Conservation (phyloP, 2,797 vertebrate species). For the Catharus ustulatus region DNA sequence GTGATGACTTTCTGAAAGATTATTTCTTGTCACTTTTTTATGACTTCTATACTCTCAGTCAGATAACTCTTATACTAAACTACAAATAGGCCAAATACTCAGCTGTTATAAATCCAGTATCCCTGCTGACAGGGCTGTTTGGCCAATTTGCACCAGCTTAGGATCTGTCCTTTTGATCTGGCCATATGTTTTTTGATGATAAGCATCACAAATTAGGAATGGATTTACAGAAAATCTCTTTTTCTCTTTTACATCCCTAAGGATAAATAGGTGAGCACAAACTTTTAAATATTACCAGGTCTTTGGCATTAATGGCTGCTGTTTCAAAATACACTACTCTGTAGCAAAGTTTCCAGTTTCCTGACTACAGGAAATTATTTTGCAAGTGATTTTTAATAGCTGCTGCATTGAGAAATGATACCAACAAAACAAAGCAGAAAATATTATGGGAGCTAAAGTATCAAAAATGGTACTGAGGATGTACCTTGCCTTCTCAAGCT, state of each 20-base stretch:
- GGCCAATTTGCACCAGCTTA: neutral
- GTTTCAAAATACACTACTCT: neutral
- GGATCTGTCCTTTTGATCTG: neutral
- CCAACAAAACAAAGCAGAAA: neutral
- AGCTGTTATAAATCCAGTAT: constrained; percentile 12
- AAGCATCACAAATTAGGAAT: constrained; percentile 37
- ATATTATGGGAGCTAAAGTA: neutral
- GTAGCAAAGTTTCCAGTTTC: neutral
- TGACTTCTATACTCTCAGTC: neutral
- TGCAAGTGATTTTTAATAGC: neutral
- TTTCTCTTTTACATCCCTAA: neutral
- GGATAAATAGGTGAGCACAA: neutral
- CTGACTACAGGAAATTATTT: neutral
- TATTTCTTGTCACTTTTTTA: neutral
- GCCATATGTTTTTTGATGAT: neutral
- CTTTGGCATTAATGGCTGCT: neutral
- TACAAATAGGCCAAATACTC: neutral
- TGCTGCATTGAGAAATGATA: neutral
- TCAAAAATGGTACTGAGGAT: neutral
- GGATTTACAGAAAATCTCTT: constrained; percentile 23
- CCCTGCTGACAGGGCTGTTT: neutral
- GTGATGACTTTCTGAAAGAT: neutral
- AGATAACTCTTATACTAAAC: neutral
- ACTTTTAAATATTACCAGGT: neutral
- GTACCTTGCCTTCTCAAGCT: neutral